Percentiles rank a stretch among this genome's conserved stretches.
These are phyloP conservation scores for Anastatus disparis DNA, from an alignment of 1,140 invertebrate species.

Conservation along the genomic window DNA sequence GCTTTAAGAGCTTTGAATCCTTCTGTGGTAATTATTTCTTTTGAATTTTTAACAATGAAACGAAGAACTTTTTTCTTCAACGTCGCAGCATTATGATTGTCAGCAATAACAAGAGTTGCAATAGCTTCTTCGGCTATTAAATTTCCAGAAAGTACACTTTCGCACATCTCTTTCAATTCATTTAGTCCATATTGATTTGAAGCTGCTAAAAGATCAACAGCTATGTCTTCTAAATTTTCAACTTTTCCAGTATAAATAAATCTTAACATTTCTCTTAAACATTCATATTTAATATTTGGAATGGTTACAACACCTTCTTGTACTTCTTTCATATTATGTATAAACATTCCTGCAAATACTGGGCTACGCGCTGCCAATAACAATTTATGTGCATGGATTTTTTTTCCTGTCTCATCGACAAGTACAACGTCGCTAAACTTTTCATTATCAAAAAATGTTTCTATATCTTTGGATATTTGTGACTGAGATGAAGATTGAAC, in stretches of 20 bases:
- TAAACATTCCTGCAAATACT: not conserved
- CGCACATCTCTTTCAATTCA: constrained; percentile 16
- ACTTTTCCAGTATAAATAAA: no score
- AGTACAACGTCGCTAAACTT: not conserved
- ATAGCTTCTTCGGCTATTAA: constrained; percentile 1
- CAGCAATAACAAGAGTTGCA: constrained; percentile 2
- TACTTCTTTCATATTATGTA: not conserved
- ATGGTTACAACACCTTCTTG: not conserved
- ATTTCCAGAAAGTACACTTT: not conserved
- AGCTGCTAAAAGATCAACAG: constrained; percentile 13
- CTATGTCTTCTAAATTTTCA: constrained; percentile 5
- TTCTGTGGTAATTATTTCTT: constrained; percentile 6
- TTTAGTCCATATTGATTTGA: constrained; percentile 25
- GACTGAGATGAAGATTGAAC: not conserved
- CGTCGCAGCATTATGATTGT: not conserved
- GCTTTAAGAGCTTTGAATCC: not conserved
- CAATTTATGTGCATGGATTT: not conserved
- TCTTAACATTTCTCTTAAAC: not conserved
- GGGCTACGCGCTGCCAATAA: not conserved
- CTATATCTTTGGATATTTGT: not conserved
- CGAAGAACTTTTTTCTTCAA: not conserved
- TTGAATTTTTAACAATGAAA: constrained; percentile 16
- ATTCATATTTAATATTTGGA: not conserved
- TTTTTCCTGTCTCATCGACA: not conserved
- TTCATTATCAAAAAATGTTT: not conserved